These are phyloP conservation scores for Scaptomyza cyrtandrae DNA, from an alignment of 2,888 invertebrate species.

Conservation along the genomic window DNA sequence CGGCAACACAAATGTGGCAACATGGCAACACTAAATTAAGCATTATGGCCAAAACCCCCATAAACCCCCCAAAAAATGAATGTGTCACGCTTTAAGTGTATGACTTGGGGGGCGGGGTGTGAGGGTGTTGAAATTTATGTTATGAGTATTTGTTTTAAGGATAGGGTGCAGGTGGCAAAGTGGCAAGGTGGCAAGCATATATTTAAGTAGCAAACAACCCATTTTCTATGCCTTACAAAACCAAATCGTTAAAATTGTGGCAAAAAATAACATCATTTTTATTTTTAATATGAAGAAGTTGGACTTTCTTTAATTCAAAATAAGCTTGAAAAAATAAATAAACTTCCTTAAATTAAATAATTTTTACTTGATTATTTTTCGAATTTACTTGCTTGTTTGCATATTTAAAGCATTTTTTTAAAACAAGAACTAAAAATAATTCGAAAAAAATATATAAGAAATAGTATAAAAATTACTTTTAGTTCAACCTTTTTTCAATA, in stretches of 20 bases:
- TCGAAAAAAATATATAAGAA: not conserved
- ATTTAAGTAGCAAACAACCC: constrained; percentile 25
- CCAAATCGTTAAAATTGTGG: constrained; percentile 4
- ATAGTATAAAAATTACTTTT: not conserved
- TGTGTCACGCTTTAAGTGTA: constrained; percentile 47
- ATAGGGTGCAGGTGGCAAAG: constrained; percentile 13
- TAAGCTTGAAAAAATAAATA: no score
- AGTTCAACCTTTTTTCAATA: no score
- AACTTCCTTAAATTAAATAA: no score
- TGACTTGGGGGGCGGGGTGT: not conserved
- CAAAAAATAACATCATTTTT: not conserved
- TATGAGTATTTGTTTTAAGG: constrained; percentile 5
- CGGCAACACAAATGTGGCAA: constrained; percentile 52
- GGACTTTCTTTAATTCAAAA: no score
- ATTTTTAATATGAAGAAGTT: no score
- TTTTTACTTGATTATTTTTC: no score
- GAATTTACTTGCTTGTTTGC: no score
- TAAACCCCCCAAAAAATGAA: constrained; percentile 30
- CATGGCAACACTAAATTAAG: constrained; percentile 78
- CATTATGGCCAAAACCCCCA: constrained; percentile 64
- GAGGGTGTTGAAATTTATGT: constrained; percentile 61
- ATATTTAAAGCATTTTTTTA: no score
- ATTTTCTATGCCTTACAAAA: constrained; percentile 8
- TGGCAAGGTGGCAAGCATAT: constrained; percentile 37
- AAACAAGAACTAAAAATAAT: no score